These are phyloP conservation scores for Siniperca knerii DNA, from an alignment of 2,113 vertebrate species.

Conservation along the genomic window DNA sequence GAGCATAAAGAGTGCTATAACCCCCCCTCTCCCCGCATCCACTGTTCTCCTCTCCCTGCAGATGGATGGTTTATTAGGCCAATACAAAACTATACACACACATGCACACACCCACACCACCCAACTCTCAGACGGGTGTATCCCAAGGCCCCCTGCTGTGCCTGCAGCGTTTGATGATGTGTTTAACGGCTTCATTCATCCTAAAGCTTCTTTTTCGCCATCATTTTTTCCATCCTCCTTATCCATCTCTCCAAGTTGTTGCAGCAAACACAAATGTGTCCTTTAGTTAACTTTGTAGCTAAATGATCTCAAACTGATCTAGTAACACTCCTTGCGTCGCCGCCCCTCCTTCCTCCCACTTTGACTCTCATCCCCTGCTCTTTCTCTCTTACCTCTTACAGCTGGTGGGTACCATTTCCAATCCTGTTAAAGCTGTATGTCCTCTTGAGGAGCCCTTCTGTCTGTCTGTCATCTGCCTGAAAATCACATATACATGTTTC, in stretches of 20 bases:
- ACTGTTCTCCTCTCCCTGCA: slow-evolving; percentile 66
- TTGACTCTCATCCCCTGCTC: slow-evolving; percentile 70
- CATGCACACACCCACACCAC: slow-evolving; percentile 72
- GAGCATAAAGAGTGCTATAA: slow-evolving; percentile 64
- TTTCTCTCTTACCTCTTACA: slow-evolving; percentile 68
- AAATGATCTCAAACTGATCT: slow-evolving; percentile 53
- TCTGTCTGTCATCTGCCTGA: slow-evolving; percentile 69
- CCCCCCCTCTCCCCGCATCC: slow-evolving; percentile 59
- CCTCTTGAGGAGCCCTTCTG: slow-evolving; percentile 70
- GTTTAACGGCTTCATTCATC: slow-evolving; percentile 70
- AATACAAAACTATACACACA: slow-evolving; percentile 71
- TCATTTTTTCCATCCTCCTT: slow-evolving; percentile 29
- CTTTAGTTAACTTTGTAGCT: slow-evolving; percentile 44
- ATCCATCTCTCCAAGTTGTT: slow-evolving; percentile 28
- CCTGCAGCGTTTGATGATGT: slow-evolving; percentile 76
- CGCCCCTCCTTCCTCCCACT: slow-evolving; percentile 62
- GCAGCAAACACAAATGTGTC: slow-evolving; percentile 37
- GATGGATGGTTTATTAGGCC: slow-evolving; percentile 75
- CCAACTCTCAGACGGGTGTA: slow-evolving; percentile 73
- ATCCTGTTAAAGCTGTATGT: slow-evolving; percentile 80
- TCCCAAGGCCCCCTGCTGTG: slow-evolving; percentile 80
- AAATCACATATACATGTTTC: slow-evolving; percentile 70
- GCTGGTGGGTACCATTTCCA: slow-evolving; percentile 78
- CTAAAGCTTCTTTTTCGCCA: slow-evolving; percentile 43
- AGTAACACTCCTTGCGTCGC: slow-evolving; percentile 18